These are phyloP conservation scores for roundworm (Caenorhabditis elegans) DNA, from an alignment of 1,140 invertebrate genomes.

Conservation along the genomic window DNA sequence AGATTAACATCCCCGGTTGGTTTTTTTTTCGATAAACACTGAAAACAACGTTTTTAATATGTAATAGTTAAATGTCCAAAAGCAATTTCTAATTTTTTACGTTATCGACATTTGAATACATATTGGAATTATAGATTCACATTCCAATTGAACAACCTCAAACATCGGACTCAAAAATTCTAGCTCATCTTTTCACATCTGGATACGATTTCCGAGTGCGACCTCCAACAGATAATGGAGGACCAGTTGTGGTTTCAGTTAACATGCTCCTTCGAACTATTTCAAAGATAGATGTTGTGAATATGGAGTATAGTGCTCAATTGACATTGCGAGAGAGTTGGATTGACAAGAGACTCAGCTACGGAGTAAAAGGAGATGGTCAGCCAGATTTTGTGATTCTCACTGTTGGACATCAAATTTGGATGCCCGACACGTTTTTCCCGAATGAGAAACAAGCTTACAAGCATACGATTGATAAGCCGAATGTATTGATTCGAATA, in stretches of 20 bases:
- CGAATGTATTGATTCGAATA: constrained; percentile 82
- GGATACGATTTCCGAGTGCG: constrained; percentile 65
- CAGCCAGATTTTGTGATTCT: constrained; percentile 63
- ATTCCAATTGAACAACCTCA: constrained; percentile 34
- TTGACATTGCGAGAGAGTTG: constrained; percentile 92
- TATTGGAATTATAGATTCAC: not conserved
- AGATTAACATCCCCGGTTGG: not conserved
- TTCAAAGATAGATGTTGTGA: constrained; percentile 96
- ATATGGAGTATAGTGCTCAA: constrained; percentile 78
- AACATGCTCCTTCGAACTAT: constrained; percentile 93
- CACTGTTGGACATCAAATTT: constrained; percentile 65
- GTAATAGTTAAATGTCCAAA: too few species aligned
- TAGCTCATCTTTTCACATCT: constrained; percentile 56
- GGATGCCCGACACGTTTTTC: constrained; percentile 66
- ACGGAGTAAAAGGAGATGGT: constrained; percentile 7
- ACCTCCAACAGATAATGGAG: constrained; percentile 68
- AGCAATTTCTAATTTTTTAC: too few species aligned
- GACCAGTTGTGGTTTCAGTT: constrained; percentile 72
- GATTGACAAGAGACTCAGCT: constrained; percentile 81
- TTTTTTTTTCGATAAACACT: too few species aligned
- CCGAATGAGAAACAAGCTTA: constrained; percentile 95
- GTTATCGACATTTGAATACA: not conserved
- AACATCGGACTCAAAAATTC: constrained; percentile 62
- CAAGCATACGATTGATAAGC: constrained; percentile 82
- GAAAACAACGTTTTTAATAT: too few species aligned